These are phyloP conservation scores for Phortica variegata DNA, from an alignment of 1,140 invertebrate species.

Conservation along the genomic window DNA sequence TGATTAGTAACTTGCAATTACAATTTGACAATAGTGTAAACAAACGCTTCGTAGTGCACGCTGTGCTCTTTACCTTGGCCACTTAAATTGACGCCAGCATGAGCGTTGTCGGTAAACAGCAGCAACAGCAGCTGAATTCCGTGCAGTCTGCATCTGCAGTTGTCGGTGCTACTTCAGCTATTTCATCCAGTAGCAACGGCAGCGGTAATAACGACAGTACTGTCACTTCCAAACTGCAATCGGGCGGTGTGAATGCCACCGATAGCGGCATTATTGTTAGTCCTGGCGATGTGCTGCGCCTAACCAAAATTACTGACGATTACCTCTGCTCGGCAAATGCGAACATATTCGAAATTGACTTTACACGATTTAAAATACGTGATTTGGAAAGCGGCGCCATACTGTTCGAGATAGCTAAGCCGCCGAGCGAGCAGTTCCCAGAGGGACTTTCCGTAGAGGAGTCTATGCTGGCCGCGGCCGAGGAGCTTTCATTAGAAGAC, in stretches of 20 bases:
- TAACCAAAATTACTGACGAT: slow-evolving; percentile 65
- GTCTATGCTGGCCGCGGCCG: slow-evolving; percentile 60
- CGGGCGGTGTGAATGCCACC: not conserved
- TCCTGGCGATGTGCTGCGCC: slow-evolving; percentile 65
- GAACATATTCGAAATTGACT: slow-evolving; percentile 97
- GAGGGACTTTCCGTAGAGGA: slow-evolving; percentile 64
- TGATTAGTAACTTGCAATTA: no score
- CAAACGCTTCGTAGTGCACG: no score
- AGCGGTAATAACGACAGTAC: slow-evolving; percentile 1
- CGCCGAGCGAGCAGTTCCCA: slow-evolving; percentile 64
- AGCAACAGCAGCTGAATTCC: slow-evolving; percentile 31
- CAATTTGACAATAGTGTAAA: no score
- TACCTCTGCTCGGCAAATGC: slow-evolving; percentile 94
- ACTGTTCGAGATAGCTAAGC: slow-evolving; percentile 97
- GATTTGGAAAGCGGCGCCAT: slow-evolving; percentile 91
- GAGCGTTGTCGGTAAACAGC: slow-evolving; percentile 39
- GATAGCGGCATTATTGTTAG: slow-evolving; percentile 56
- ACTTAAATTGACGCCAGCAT: slow-evolving; percentile 10
- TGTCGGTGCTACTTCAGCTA: slow-evolving; percentile 2
- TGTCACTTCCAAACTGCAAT: slow-evolving; percentile 1
- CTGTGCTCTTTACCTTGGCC: no score
- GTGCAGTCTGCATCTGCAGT: slow-evolving; percentile 27
- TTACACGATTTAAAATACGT: slow-evolving; percentile 95
- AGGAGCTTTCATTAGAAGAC: slow-evolving; percentile 59
- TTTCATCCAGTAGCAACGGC: slow-evolving; percentile 4